These are phyloP conservation scores for Baccha elongata DNA, from an alignment of 2,888 invertebrate genomes.

Conservation along the genomic window DNA sequence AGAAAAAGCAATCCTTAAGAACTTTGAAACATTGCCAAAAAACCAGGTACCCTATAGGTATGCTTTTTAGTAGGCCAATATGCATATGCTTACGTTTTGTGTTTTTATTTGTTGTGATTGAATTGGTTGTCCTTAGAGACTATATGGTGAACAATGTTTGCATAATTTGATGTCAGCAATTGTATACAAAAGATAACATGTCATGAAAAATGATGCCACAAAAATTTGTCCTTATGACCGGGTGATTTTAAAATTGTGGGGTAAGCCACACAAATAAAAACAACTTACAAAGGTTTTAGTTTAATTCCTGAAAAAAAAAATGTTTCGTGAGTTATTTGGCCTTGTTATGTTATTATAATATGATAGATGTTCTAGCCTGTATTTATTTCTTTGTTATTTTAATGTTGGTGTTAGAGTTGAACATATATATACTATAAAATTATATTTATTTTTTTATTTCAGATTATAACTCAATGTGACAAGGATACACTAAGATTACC, in stretches of 20 bases:
- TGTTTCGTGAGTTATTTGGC: not conserved
- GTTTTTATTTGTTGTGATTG: slow-evolving; percentile 57
- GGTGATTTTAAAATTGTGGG: slow-evolving; percentile 2
- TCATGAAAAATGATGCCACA: slow-evolving; percentile 31
- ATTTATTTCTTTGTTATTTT: too few relatives aligned
- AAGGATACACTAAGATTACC: slow-evolving; percentile 87
- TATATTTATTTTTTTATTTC: slow-evolving; percentile 78
- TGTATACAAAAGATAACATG: slow-evolving; percentile 34
- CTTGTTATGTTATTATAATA: too few relatives aligned
- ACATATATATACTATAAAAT: not conserved
- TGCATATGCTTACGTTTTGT: slow-evolving; percentile 45
- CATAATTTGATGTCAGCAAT: slow-evolving; percentile 50
- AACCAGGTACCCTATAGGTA: slow-evolving; percentile 31
- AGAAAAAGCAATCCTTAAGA: slow-evolving; percentile 26
- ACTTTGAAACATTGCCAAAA: slow-evolving; percentile 62
- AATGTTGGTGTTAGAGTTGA: too few relatives aligned
- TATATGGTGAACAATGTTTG: slow-evolving; percentile 38
- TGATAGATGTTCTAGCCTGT: too few relatives aligned
- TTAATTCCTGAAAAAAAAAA: not conserved
- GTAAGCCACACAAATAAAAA: not conserved
- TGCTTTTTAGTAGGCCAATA: slow-evolving; percentile 36
- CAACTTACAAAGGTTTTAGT: not conserved
- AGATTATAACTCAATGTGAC: slow-evolving; percentile 83
- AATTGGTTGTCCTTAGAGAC: slow-evolving; percentile 61
- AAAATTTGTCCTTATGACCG: slow-evolving; percentile 22